Evolutionary conservation across 2,888 invertebrate genomes (phyloP), one percentile per base, ranked within the genome.

Genomic region (Amorpha juglandis): DNA sequence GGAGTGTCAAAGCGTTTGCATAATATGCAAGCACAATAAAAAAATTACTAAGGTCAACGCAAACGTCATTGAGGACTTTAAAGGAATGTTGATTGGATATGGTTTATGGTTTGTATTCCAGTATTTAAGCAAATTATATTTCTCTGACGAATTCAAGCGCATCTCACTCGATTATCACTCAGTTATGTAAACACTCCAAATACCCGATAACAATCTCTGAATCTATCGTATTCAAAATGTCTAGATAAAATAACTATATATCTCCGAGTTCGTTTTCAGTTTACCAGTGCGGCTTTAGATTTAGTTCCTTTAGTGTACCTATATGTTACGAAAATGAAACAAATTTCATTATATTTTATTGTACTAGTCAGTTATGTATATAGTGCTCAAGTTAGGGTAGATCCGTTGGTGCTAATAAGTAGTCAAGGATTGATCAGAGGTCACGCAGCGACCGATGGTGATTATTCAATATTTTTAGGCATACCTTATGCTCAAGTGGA

Each of bases 401-500:
- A 93, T 71, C 92, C 92, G 0, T 74, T 93, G 45, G 92, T 93
- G 12, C 71, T 89, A 4, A 81, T 89, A 47, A 77, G 65, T 65
- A 75, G 81, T 8, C 92, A 93, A 77, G 93, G 92, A 0, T 69
- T 93, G 35, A 85, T 93, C 27, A 84, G 86, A 71, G 93, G 93
- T 12, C 81, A 83, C 48, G 90, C 78, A 66, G 84, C 91, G 0
- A 75, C 73, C 4, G 87, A 92, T 74, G 90, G 90, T 16, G 86
- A 85, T 47, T 93, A 91, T 63, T 90, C 92, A 0, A 75, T 78
- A 55, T 93, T 93, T 71, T 73, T 91, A 62, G 93, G 93, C 62
- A 84, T 93, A 65, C 93, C 93, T 6, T 93, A 92, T 69, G 93
- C 91, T 21, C 71, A 78, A 70, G 86, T 93, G 14, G 86, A 92